Conservation (phyloP, 2,113 vertebrate genomes). For the Tringa solitaria region DNA sequence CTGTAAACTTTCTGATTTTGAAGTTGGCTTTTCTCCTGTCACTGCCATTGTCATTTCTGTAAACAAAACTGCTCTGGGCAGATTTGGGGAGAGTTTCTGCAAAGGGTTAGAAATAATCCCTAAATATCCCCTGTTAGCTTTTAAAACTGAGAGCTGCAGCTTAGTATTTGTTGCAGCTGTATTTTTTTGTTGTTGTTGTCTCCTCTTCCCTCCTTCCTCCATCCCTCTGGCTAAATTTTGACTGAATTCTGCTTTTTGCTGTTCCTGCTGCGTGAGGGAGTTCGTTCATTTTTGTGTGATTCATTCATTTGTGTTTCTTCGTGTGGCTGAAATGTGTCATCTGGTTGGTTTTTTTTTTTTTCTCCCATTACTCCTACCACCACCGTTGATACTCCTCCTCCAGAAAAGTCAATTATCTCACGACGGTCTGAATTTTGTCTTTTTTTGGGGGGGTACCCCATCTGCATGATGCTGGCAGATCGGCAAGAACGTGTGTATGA, state of each 20-base stretch:
- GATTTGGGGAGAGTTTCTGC: neutral
- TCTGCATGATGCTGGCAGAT: fast-evolving
- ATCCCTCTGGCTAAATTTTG: neutral
- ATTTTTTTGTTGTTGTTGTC: neutral
- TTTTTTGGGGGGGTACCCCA: neutral
- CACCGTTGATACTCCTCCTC: neutral
- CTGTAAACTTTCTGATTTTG: neutral
- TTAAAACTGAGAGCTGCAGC: neutral
- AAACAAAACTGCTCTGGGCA: neutral
- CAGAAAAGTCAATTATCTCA: neutral
- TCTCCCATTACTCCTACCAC: neutral
- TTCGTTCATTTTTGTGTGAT: neutral
- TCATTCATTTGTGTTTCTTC: neutral
- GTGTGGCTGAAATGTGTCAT: neutral
- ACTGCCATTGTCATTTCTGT: neutral
- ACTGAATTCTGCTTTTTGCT: neutral
- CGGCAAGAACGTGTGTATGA: neutral
- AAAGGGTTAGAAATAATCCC: neutral
- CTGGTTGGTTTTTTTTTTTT: neutral
- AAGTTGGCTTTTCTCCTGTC: neutral
- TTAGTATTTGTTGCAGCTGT: neutral
- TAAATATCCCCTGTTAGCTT: neutral
- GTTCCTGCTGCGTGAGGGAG: neutral
- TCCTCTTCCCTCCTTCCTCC: neutral
- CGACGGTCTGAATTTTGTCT: neutral